Base-by-base conservation (phyloP, 2,888 invertebrate genomes). In the Drosophila ezoana region DNA sequence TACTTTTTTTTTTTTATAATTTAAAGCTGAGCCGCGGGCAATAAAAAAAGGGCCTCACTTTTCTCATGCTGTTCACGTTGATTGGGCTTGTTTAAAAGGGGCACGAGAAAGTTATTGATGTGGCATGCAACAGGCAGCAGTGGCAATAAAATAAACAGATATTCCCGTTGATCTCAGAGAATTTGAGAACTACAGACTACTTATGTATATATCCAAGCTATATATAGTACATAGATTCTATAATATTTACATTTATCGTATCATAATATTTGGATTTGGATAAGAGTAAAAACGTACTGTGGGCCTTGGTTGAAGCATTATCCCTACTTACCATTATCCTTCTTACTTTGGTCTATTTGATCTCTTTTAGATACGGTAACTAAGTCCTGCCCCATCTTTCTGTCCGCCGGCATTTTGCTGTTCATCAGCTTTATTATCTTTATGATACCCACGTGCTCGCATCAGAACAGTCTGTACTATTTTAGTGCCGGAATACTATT, bases 401-500 rank as follows among this genome's bases (percentile, higher is more conserved):
- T 97, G 74, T 93, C 95, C 69, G 96, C 97, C 4, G 96, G 96
- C 51, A 92, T 95, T 41, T 94, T 97, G 23, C 94, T 98, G 76
- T 94, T 95, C 53, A 93, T 95, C 57, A 97, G 96, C 32, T 97
- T 97, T 80, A 93, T 96, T 75, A 96, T 96, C 89, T 97, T 97
- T 90, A 94, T 96, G 58, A 93, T 96, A 61, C 97, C 97, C 13
- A 96, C 96, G 89, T 95, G 91, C 48, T 90, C 95, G 53, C 94
- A 95, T 86, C 95, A 95, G 56, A 94, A 95, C 77, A 94, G 96
- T 69, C 93, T 97, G 47, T 97, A 95, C 92, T 96, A 97, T 52
- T 97, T 98, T 92, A 94, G 96, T 73, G 95, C 97, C 32, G 97
- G 98, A 37, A 96, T 97, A 75, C 94, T 96, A 73, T 97, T 97